A percentile compares a stretch with the other conserved stretches of the same genome.
phyloP scores from a whole-genome alignment of 2,888 invertebrate species.

The Eupithecia dodoneata region DNA sequence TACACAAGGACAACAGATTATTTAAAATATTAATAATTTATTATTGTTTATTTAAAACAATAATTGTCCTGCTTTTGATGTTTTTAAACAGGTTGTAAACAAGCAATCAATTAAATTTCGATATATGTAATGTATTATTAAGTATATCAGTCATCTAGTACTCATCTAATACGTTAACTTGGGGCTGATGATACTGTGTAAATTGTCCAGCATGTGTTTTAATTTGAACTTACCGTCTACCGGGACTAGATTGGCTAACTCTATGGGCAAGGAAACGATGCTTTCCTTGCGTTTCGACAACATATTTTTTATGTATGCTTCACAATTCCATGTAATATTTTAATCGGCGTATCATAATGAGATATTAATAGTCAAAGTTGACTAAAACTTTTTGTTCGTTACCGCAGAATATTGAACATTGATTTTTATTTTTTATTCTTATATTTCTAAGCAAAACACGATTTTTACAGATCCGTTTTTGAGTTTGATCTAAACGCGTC shows the following conservation, averaged over 20 bases:
- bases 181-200: too few species aligned
- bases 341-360: neutral
- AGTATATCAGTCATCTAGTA: too few species aligned
- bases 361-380: too few species aligned
- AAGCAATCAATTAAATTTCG: too few species aligned
- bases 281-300: constrained; percentile 24
- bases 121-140: too few species aligned
- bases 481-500: neutral
- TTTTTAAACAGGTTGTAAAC: too few species aligned
- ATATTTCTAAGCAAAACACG: neutral
- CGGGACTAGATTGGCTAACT: constrained; percentile 12
- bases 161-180: too few species aligned
- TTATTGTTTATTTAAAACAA: too few species aligned
- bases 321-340: neutral
- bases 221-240: neutral
- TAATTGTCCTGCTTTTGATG: too few species aligned
- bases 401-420: neutral
- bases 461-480: neutral
- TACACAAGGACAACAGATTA: too few species aligned
- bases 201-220: too few species aligned
- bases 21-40: too few species aligned
- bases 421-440: neutral
- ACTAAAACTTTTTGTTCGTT: neutral
- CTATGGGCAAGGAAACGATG: constrained; percentile 21
- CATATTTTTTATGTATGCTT: neutral